These are phyloP conservation scores for Unio pictorum DNA, from an alignment of 2,888 invertebrate species.

Conservation along the genomic window DNA sequence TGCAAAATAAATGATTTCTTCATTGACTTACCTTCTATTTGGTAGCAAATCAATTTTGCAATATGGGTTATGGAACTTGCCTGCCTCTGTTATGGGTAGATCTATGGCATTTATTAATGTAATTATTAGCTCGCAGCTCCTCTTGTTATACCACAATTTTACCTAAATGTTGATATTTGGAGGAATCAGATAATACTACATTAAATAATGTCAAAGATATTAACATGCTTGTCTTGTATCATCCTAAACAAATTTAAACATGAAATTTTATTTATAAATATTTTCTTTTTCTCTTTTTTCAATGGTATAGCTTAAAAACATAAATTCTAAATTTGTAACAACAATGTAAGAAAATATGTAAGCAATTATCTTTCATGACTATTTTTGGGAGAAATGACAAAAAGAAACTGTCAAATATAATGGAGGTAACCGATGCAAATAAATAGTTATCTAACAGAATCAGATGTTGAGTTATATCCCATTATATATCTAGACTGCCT, in stretches of 20 bases:
- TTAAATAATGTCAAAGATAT: not conserved
- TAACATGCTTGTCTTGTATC: not conserved
- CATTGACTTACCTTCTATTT: conserved; percentile 79
- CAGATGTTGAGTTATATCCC: no score
- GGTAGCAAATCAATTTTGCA: conserved; percentile 93
- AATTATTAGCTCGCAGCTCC: conserved; percentile 86
- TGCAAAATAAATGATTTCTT: not conserved
- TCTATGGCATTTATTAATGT: conserved; percentile 93
- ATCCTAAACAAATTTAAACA: not conserved
- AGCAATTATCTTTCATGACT: no score
- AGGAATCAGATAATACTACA: not conserved
- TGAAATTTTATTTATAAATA: not conserved
- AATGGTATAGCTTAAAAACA: no score
- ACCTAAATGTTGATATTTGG: conserved; percentile 75
- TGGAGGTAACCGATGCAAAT: no score
- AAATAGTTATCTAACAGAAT: no score
- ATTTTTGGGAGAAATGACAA: no score
- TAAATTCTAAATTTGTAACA: no score
- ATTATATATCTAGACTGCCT: no score
- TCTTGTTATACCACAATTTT: conserved; percentile 92
- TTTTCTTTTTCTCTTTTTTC: no score
- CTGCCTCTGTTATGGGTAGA: conserved; percentile 81
- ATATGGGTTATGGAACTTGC: conserved; percentile 87
- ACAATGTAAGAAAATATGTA: no score
- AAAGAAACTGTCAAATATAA: no score